Percentiles rank a stretch among this genome's conserved stretches.
Evolutionary conservation across 2,888 invertebrate species (phyloP).

Genomic region (Tipula helvola): DNA sequence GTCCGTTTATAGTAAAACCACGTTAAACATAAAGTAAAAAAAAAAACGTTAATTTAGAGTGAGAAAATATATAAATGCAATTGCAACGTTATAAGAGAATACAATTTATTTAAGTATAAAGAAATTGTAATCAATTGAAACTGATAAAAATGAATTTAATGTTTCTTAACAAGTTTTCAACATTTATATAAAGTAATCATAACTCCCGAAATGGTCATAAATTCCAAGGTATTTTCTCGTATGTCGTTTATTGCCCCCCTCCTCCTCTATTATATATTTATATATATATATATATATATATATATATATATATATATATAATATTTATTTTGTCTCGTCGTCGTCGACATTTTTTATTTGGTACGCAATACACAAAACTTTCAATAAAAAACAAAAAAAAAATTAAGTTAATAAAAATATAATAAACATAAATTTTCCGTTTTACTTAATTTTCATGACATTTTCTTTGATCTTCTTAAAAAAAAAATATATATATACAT

Average conservation of each 20-base stretch:
- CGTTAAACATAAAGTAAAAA: not conserved
- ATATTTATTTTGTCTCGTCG: not conserved
- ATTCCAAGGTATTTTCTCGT: conserved; percentile 4
- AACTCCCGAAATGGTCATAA: conserved; percentile 4
- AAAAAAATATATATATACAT: not conserved
- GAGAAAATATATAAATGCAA: not conserved
- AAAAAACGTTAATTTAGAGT: not conserved
- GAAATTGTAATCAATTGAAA: not conserved
- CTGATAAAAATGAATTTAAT: conserved; percentile 4
- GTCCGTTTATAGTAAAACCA: not conserved
- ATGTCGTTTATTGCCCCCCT: not conserved
- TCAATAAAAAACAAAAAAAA: not conserved
- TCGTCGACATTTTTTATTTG: not conserved
- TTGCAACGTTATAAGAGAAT: not conserved
- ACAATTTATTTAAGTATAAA: not conserved
- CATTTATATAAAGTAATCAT: not conserved
- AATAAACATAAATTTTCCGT: conserved; percentile 4
- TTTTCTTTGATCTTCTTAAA: not conserved
- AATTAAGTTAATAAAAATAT: not conserved
- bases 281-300: too few species aligned
- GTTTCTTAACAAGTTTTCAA: not conserved
- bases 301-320: not conserved
- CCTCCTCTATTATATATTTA: not conserved
- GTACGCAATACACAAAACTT: not conserved
- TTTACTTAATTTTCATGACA: conserved; percentile 4